Conservation (phyloP, 2,797 vertebrate genomes). For the Chelon auratus region DNA sequence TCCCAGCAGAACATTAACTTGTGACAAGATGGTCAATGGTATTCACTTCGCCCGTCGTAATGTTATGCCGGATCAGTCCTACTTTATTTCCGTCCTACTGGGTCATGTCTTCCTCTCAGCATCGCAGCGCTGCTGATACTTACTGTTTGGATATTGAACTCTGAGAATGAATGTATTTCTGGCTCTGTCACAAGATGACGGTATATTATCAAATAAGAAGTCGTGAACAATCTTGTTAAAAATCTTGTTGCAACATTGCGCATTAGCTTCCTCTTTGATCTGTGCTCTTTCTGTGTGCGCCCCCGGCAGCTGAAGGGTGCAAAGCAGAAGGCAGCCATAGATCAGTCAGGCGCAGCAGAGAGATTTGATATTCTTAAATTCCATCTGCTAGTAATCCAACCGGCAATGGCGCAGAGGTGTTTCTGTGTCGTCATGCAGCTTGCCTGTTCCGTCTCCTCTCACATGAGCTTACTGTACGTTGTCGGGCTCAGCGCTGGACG, state of each 20-base stretch:
- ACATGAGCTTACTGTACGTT: constrained; percentile 21
- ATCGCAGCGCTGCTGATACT: not conserved
- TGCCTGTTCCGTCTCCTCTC: constrained; percentile 46
- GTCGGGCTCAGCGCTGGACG: constrained; percentile 21
- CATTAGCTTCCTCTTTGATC: constrained; percentile 63
- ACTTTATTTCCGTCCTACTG: constrained; percentile 14
- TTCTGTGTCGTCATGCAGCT: constrained; percentile 29
- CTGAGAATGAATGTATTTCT: constrained; percentile 24
- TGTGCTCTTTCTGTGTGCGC: constrained; percentile 48
- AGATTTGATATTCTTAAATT: constrained; percentile 66
- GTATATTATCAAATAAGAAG: constrained; percentile 60
- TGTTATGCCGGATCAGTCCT: not conserved
- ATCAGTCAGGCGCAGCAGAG: constrained; percentile 52
- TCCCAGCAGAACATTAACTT: no score
- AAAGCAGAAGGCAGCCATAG: constrained; percentile 56
- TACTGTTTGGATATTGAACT: not conserved
- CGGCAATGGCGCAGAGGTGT: constrained; percentile 28
- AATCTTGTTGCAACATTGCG: constrained; percentile 65
- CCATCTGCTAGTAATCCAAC: constrained; percentile 41
- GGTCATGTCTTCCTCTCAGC: constrained; percentile 12
- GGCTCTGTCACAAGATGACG: constrained; percentile 32
- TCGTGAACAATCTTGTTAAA: constrained; percentile 69
- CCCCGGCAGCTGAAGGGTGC: constrained; percentile 54
- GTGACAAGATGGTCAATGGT: no score
- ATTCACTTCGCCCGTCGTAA: no score